Conservation (phyloP, 2,113 vertebrate species). For the Ailurus styani region DNA sequence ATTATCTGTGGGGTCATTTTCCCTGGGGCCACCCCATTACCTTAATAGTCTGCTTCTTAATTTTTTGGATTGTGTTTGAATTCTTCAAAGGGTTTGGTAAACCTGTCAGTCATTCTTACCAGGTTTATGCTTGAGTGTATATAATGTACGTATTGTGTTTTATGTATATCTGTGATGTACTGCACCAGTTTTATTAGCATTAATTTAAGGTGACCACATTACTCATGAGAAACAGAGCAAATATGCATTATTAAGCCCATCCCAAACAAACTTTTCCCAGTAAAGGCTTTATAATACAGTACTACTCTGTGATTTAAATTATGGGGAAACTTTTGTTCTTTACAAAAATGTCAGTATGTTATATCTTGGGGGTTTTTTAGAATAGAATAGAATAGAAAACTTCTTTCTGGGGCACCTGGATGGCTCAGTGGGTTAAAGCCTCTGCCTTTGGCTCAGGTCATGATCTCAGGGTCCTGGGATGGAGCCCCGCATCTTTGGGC, state of each 20-base stretch:
- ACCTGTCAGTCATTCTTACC: slow-evolving; percentile 28
- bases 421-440: no score
- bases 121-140: slow-evolving; percentile 23
- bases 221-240: slow-evolving; percentile 36
- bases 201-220: slow-evolving; percentile 42
- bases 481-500: no score
- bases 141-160: neutral
- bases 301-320: slow-evolving; percentile 8
- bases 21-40: neutral
- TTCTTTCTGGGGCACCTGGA: no score
- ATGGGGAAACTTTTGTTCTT: neutral
- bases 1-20: neutral
- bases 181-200: neutral
- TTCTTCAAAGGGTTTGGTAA: slow-evolving; percentile 48
- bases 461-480: no score
- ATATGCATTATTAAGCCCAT: slow-evolving; percentile 33
- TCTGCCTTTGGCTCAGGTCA: no score
- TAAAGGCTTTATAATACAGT: neutral
- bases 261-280: neutral
- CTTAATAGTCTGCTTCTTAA: neutral
- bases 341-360: neutral
- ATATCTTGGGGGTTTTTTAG: neutral
- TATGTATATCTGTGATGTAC: neutral
- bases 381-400: neutral
- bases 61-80: neutral